Base-by-base conservation (phyloP, 2,888 invertebrate species). In the Drosophila atripex region DNA sequence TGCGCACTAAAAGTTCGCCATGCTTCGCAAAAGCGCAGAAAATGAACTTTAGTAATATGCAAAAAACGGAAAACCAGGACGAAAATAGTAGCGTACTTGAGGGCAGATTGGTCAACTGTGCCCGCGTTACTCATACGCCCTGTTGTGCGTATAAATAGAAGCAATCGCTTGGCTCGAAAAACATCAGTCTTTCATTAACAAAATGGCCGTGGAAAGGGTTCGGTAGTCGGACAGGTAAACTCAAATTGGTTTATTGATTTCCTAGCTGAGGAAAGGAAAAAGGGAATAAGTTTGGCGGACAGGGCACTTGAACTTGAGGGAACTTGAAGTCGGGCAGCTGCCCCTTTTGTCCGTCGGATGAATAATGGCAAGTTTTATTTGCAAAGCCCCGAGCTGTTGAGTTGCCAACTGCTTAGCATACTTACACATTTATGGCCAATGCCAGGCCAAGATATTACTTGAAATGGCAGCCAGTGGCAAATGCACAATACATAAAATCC, bases 41-140 rank as follows among this genome's bases (percentile, higher is more conserved):
- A 72, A 51, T 32, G 32, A 55, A 49, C 64, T 60, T 66, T 71
- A 78, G 73, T 55, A 73, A 71, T 70, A 85, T 85, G 76, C 78
- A 76, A 71, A 66, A 60, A 63, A 41, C n/a, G n/a, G 14, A 12
- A 14, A 35, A 41, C n/a, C 12, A 43, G 12, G 21, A 43, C 9
- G 11, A 43, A 43, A 43, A 18, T 21, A 43, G 41, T 14, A 16
- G 14, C 8, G 11, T 54, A 38, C 63, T 61, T 30, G 18, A 21
- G 11, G 43, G 56, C 41, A 45, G 54, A 38, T 70, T 49, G 54
- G 71, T 57, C 58, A 52, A 60, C 45, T 7, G 6, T 57, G 59
- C 57, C n/a, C 63, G 57, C 70, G 60, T 84, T 73, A 71, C 80
- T 71, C 75, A 84, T 72, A 70, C 68, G 78, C 35, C 59, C 35